Evolutionary conservation across 2,888 invertebrate species (phyloP), one percentile per base, ranked within the genome.

Genomic region (Parnassius smintheus): DNA sequence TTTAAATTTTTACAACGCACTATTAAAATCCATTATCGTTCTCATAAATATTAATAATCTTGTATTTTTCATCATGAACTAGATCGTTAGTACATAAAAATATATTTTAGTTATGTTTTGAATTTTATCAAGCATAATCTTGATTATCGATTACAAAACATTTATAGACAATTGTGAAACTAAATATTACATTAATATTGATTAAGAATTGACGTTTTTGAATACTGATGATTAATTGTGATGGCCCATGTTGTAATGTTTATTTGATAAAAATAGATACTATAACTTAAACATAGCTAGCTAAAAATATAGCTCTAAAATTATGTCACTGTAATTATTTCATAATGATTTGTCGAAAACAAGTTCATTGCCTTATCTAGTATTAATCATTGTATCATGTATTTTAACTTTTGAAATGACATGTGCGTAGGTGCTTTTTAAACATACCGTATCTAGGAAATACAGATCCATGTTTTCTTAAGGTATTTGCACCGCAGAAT

Each of bases 401-500:
- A 18, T 18, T 18, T 18, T 18, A 18, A 18, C 1, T 1, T 18
- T 18, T 18, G 18, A 18, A 18, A 18, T 18, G 18, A 18, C 18
- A 18, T 18, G 18, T n/a, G n/a, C n/a, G n/a, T 18, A 44, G 13
- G 9, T 10, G 41, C 10, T 64, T 60, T 44, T 52, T 59, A 35
- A 51, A 85, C 85, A 78, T 81, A 89, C 89, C 77, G 66, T 78
- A 72, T 77, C 67, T 78, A 65, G 74, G 66, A 62, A 72, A 67
- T 66, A 59, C 65, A 68, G 75, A 75, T 76, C 73, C 76, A n/a
- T 41, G 55, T 74, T 66, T 81, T 65, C 67, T 78, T 64, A 77
- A 76, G 74, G 78, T 79, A 81, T 82, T 83, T 82, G 78, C 80
- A 68, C 76, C 82, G 72, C 79, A 83, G 72, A 79, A 81, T 68